Evolutionary conservation across 2,888 invertebrate species (phyloP).

Genomic region (Neoscelio sp.): DNA sequence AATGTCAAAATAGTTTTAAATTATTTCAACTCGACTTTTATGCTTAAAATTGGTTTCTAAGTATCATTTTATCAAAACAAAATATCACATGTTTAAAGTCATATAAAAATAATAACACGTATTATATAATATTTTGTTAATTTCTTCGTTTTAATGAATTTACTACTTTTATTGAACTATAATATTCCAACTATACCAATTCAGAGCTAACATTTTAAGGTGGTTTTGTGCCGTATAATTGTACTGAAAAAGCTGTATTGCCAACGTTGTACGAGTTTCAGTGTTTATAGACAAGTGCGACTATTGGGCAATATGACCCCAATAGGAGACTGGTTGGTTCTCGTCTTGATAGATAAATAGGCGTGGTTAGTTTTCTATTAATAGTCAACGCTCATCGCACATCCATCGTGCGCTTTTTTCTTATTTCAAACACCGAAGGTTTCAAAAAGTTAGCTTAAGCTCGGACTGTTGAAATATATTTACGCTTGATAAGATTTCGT

Average conservation of each 20-base stretch:
- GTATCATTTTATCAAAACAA: no score
- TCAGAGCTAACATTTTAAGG: no score
- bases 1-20: no score
- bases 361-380: constrained; percentile 75
- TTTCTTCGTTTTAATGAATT: no score
- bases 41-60: no score
- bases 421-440: constrained; percentile 28
- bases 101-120: no score
- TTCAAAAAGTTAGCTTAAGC: constrained; percentile 11
- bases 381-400: constrained; percentile 69
- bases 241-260: constrained; percentile 16
- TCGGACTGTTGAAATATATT: background rate
- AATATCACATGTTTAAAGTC: no score
- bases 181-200: no score
- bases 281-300: constrained; percentile 58
- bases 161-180: no score
- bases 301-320: constrained; percentile 70
- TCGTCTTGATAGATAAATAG: constrained; percentile 76
- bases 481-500: constrained; percentile 2
- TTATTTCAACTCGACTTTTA: no score
- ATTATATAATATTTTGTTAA: no score
- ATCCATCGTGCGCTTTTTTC: constrained; percentile 34
- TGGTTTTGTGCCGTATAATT: background rate
- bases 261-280: constrained; percentile 11
- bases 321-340: constrained; percentile 72